Evolutionary conservation across 2,888 invertebrate genomes (phyloP).

Genomic region (Eristalis tenax): DNA sequence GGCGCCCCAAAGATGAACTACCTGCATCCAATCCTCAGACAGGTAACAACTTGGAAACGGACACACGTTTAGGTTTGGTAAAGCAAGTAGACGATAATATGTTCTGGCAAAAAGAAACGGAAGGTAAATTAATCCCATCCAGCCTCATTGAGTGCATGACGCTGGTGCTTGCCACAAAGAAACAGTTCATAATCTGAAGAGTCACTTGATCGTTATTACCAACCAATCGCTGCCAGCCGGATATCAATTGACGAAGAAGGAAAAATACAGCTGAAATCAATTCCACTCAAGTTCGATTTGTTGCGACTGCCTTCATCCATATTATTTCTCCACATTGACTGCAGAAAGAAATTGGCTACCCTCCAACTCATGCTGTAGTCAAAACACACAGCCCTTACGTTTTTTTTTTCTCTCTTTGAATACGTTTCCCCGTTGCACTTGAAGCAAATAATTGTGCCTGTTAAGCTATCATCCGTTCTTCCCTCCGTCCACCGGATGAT

Average conservation of each 20-base stretch:
- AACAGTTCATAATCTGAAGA: background rate
- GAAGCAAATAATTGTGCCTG: conserved; percentile 28
- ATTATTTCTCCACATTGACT: conserved; percentile 17
- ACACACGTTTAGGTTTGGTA: no score
- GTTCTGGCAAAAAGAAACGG: no score
- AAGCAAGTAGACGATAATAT: no score
- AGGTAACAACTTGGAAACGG: no score
- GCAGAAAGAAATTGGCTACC: conserved; percentile 16
- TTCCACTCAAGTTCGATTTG: conserved; percentile 19
- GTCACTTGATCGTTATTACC: background rate
- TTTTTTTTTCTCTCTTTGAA: background rate
- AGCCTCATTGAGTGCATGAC: background rate
- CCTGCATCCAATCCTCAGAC: no score
- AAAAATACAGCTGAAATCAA: background rate
- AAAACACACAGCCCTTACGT: background rate
- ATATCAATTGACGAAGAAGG: background rate
- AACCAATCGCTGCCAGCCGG: background rate
- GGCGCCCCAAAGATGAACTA: no score
- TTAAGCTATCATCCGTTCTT: conserved; percentile 8
- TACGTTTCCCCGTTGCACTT: conserved; percentile 12
- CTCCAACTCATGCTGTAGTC: background rate
- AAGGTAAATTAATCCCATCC: no score
- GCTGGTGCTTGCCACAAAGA: background rate
- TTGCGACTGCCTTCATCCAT: background rate
- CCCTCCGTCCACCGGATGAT: background rate